Evolutionary conservation across 2,797 vertebrate genomes (phyloP), one percentile per base, ranked within the genome.

Genomic region (Podarcis lilfordi): DNA sequence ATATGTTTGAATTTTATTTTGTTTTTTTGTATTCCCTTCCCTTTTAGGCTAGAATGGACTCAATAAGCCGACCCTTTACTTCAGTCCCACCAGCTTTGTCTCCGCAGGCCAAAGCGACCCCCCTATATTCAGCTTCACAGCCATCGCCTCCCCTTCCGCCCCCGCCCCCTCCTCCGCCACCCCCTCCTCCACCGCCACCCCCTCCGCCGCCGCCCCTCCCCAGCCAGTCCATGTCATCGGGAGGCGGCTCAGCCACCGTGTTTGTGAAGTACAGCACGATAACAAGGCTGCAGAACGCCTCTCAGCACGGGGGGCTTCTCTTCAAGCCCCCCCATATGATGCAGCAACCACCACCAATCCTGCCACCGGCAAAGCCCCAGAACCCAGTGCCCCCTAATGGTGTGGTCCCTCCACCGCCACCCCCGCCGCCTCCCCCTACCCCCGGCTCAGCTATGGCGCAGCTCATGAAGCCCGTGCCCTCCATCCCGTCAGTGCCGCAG

Each of bases 261-360:
- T 98, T 98, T 19, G 96, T 98, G 92, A 99, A 99, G 93, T 99
- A 97, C 96, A 99, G 98, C 96, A 99, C 98, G 6, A 98, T 99
- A 93, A 97, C 96, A 43, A 93, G 98, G 83, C 94, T 99, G 88
- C 98, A 98, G 96, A 98, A 98, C 25, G 98, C 96, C 17, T 95
- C 97, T 61, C 97, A 97, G 89, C 96, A 95, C 35, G n/a, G 96
- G 0, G 95, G 96, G 1, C 82, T 92, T 37, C 96, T 97, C 11
- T 95, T 97, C 75, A 97, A 96, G 78, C 77, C 90, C 2, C 92
- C 95, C 0, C 91, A 93, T 0, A 69, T 80, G 11, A 92, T 89
- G 0, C 97, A 96, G 72, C 94, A 95, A 6, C 76, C 61, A 1
- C 95, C 95, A 0, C 92, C 61, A 1, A 95, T 94, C 0, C 93